Base-by-base conservation (phyloP, 2,797 vertebrate genomes). In the Schizopygopsis malacanthus region DNA sequence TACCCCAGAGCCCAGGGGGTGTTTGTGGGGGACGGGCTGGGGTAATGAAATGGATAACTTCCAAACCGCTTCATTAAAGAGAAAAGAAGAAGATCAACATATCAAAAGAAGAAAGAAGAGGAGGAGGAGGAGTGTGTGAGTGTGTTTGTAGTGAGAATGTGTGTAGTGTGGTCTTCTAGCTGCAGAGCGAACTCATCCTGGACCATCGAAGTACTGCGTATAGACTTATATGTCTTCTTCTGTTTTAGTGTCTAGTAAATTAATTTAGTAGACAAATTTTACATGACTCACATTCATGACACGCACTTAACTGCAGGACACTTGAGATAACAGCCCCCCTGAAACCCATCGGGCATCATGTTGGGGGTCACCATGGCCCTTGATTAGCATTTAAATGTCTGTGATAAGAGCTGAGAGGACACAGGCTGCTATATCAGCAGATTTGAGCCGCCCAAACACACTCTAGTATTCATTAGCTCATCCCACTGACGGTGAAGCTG, bases 361-460 rank as follows among this genome's bases (percentile, higher is more conserved):
- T 59, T 20, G n/a, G 82, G 83, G 81, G 84, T 88, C 82, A 88
- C 72, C 59, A 61, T 16, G 25, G 61, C 73, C 45, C 71, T 65
- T 33, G 72, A 89, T 89, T 89, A 87, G 84, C 88, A 89, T 89
- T 87, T 83, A 86, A 89, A 87, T 87, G 77, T 70, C 61, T n/a
- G 63, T 86, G 81, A 86, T 87, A 84, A 89, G 81, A 82, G 56
- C 63, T 20, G 75, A 79, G 65, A 84, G 39, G 75, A 84, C 83
- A 84, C 83, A 79, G 83, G 75, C 52, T 18, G 50, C 83, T 84
- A 59, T 78, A 78, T 84, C 82, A 84, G 82, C 73, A 77, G 82
- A 78, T 84, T 84, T 77, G 37, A 69, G 47, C 73, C 37, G 16
- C 16, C 61, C 18, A 84, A 84, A 84, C 82, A 84, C 82, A 69